A percentile compares a stretch with the other conserved stretches of the same genome.
These are phyloP conservation scores for Porites lutea DNA, from an alignment of 64 coral and sea anemone species.

Conservation along the genomic window DNA sequence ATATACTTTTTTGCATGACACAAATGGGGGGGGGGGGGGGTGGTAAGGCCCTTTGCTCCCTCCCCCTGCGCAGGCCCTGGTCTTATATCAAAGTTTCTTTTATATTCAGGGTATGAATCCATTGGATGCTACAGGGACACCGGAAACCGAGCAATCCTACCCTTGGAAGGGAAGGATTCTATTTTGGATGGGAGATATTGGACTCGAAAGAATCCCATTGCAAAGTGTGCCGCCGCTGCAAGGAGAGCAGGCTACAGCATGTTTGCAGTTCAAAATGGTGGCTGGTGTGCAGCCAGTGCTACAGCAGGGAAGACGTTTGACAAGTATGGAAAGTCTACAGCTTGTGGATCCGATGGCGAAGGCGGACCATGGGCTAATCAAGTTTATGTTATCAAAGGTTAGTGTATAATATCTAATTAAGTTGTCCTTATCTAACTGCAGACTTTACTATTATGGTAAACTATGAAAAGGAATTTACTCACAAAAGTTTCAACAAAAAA, in stretches of 20 bases:
- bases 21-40: no score
- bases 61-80: no score
- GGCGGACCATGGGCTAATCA: conserved; percentile 43
- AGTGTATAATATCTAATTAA: no score
- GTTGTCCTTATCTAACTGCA: no score
- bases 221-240: conserved; percentile 2
- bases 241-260: neutral
- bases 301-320: neutral
- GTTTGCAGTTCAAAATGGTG: conserved; percentile 39
- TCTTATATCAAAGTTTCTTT: neutral
- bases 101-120: neutral
- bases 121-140: conserved; percentile 32
- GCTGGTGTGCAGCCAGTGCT: neutral
- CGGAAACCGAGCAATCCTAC: neutral
- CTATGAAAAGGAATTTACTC: neutral
- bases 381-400: neutral
- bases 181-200: neutral
- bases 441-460: no score
- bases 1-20: no score
- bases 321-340: neutral
- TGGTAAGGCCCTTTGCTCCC: no score
- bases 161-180: neutral
- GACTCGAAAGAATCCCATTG: neutral
- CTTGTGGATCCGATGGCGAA: neutral
- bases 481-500: neutral